Evolutionary conservation across 2,888 invertebrate species (phyloP).

Genomic region (Leucoma salicis): DNA sequence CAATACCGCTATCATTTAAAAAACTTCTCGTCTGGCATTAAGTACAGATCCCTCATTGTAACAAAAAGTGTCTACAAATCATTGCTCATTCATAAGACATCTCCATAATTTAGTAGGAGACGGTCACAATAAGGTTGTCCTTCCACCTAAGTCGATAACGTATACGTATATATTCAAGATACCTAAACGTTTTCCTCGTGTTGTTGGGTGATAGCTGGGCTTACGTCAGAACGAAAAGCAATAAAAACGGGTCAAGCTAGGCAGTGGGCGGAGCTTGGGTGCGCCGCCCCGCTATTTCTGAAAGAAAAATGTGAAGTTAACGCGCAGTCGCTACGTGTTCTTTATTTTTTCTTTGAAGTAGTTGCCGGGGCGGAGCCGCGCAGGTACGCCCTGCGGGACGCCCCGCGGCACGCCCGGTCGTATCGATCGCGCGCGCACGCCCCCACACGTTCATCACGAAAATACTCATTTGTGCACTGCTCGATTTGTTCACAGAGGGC

Average conservation of each 20-base stretch:
- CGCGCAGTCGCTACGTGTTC: slow-evolving; percentile 79
- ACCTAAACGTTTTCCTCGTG: slow-evolving; percentile 74
- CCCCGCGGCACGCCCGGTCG: slow-evolving; percentile 77
- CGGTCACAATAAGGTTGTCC: slow-evolving; percentile 48
- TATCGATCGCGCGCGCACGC: slow-evolving; percentile 71
- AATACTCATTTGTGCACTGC: slow-evolving; percentile 76
- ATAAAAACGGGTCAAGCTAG: slow-evolving; percentile 78
- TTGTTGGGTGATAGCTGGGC: slow-evolving; percentile 64
- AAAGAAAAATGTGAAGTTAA: slow-evolving; percentile 78
- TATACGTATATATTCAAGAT: slow-evolving; percentile 69
- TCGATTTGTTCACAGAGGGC: slow-evolving; percentile 90
- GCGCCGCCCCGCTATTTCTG: slow-evolving; percentile 74
- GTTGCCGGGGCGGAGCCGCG: slow-evolving; percentile 56
- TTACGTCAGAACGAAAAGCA: slow-evolving; percentile 67
- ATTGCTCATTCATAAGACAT: slow-evolving; percentile 58
- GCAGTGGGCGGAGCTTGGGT: slow-evolving; percentile 63
- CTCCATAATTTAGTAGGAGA: slow-evolving; percentile 57
- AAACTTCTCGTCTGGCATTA: slow-evolving; percentile 26
- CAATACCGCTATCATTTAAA: slow-evolving; percentile 37
- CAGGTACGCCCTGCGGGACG: slow-evolving; percentile 52
- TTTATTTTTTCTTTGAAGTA: slow-evolving; percentile 80
- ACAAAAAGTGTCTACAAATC: slow-evolving; percentile 53
- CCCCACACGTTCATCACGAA: slow-evolving; percentile 69
- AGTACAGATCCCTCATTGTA: slow-evolving; percentile 29
- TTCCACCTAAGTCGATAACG: slow-evolving; percentile 64